Percentiles rank a stretch among this genome's conserved stretches.
These are phyloP conservation scores for Gerosis bhagava DNA, from an alignment of 2,888 invertebrate species.

Conservation along the genomic window DNA sequence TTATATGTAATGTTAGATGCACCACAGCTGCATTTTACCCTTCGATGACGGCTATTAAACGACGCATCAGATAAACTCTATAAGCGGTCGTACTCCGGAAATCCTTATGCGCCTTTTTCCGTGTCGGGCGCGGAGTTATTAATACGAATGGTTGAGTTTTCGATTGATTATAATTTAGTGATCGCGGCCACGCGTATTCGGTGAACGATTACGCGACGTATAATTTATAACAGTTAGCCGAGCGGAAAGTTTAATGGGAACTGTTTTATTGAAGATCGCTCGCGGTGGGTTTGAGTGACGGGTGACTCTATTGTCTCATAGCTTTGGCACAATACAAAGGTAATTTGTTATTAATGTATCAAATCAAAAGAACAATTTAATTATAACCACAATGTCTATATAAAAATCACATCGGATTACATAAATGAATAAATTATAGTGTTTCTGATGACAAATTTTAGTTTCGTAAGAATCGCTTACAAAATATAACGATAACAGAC, in stretches of 20 bases:
- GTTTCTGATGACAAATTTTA: no score
- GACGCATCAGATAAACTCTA: slow-evolving; percentile 67
- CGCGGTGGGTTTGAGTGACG: slow-evolving; percentile 6
- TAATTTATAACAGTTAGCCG: slow-evolving; percentile 29
- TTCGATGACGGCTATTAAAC: slow-evolving; percentile 69
- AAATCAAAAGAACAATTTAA: no score
- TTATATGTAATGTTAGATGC: slow-evolving; percentile 66
- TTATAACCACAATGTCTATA: no score
- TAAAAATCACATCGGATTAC: no score
- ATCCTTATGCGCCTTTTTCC: slow-evolving; percentile 43
- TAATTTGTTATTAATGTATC: not conserved
- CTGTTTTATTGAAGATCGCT: slow-evolving; percentile 10
- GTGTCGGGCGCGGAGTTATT: slow-evolving; percentile 43
- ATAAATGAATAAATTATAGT: no score
- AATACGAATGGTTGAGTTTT: slow-evolving; percentile 39
- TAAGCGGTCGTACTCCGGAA: slow-evolving; percentile 54
- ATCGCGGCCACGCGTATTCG: slow-evolving; percentile 26
- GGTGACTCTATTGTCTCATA: not conserved
- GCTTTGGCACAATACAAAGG: slow-evolving; percentile 2
- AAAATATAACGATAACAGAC: no score
- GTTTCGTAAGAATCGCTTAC: no score
- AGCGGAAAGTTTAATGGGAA: slow-evolving; percentile 21
- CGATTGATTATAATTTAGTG: slow-evolving; percentile 37
- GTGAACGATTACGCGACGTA: slow-evolving; percentile 31
- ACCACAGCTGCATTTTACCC: slow-evolving; percentile 73